Base-by-base conservation (phyloP, 2,113 vertebrate species). In the Beaufortia kweichowensis region DNA sequence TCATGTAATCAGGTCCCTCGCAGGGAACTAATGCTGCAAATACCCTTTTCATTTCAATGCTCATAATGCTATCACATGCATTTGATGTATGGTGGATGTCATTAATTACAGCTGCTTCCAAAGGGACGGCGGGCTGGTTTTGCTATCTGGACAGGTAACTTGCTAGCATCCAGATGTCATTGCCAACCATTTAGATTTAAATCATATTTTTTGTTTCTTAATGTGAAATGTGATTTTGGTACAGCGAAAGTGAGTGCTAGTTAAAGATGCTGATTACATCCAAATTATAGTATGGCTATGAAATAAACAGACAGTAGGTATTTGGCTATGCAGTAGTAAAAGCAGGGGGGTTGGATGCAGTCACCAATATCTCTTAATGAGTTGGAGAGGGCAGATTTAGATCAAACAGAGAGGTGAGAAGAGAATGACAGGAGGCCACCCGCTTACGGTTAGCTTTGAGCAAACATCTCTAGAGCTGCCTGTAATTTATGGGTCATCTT, bases 11-110 rank as follows among this genome's bases (percentile, higher is more conserved):
- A 98, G 92, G 95, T 98, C 94, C 93, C 95, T 97, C 56, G 92
- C 94, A 97, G 95, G 96, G 94, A 98, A 96, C 96, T 98, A 99
- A 98, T 98, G 96, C 98, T 97, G 95, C 96, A 98, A 97, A 98
- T 98, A 98, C 94, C 94, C 95, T 98, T 99, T 98, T 98, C 96
- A 95, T 98, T 95, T 94, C 94, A 96, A 94, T 96, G 95, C 94
- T 94, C 93, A 95, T 95, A 97, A 97, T 95, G 94, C 95, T 96
- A 96, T 95, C 94, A 93, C 93, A 94, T 91, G 93, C 94, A 95
- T 94, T 96, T 99, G 96, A 98, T 98, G 95, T 97, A 98, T 98
- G 94, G 95, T 91, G 93, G 94, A 96, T 96, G 95, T 97, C 97
- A 97, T 94, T 95, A 97, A 96, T 96, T 97, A 98, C 91, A 94